Conservation (phyloP, 23 tunicate genomes). For the Aplidium turbinatum region DNA sequence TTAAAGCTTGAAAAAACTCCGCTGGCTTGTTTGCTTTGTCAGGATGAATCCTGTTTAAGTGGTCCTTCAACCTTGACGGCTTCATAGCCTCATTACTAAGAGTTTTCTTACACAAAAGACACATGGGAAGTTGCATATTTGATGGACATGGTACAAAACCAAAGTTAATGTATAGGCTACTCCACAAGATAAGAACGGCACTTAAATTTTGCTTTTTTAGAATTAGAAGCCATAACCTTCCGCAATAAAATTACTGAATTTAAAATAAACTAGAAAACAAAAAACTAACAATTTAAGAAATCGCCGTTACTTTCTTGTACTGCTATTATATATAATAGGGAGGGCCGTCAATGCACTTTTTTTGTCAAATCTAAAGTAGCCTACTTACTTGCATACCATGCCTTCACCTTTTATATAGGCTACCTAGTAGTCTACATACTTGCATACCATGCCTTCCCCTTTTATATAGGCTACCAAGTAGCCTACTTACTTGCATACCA, state of each 20-base stretch:
- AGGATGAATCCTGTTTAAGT: conserved; percentile 24
- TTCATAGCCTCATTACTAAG: conserved; percentile 24
- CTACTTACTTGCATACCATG: no score
- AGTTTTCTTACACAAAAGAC: conserved; percentile 21
- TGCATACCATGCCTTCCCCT: no score
- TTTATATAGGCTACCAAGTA: no score
- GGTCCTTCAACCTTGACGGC: conserved; percentile 31
- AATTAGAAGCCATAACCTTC: conserved; percentile 30
- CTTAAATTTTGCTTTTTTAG: no score
- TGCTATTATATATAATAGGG: conserved; percentile 4
- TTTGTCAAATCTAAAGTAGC: no score
- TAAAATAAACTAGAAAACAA: conserved; percentile 8
- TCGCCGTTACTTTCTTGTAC: conserved; percentile 1
- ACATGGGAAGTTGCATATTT: no score
- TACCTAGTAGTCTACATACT: no score
- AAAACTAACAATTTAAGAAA: conserved; percentile 4
- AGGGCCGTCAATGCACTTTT: no score
- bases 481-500: no score
- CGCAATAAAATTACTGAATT: conserved; percentile 7
- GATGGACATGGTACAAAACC: conserved; percentile 37
- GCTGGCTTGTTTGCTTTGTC: conserved; percentile 29
- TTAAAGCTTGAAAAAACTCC: conserved; percentile 24
- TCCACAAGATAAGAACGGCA: conserved; percentile 36
- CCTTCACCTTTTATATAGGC: no score
- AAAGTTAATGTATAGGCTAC: conserved; percentile 7